Conservation (phyloP, 1,140 invertebrate genomes). For the Listronotus oregonensis region DNA sequence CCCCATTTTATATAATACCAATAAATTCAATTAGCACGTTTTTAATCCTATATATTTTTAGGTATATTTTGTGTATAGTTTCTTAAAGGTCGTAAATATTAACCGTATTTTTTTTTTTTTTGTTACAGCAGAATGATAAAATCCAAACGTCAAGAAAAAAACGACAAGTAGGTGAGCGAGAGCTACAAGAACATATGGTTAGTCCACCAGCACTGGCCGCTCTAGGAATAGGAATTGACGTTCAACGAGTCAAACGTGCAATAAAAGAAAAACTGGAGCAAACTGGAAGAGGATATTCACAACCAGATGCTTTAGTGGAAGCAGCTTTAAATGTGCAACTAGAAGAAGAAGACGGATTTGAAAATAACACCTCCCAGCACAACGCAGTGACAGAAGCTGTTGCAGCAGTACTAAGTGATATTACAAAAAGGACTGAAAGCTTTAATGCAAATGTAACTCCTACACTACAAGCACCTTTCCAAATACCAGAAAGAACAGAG, state of each 20-base stretch:
- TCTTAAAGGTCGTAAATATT: background rate
- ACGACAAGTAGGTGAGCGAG: slow-evolving; percentile 56
- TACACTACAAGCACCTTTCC: background rate
- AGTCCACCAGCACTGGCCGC: slow-evolving; percentile 64
- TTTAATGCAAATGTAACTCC: background rate
- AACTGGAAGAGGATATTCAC: slow-evolving; percentile 62
- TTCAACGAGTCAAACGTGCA: slow-evolving; percentile 68
- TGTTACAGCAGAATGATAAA: slow-evolving; percentile 41
- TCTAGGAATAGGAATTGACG: slow-evolving; percentile 70
- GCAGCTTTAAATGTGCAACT: slow-evolving; percentile 69
- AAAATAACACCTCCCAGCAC: background rate
- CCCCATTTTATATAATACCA: too few species aligned
- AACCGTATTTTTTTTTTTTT: slow-evolving; percentile 26
- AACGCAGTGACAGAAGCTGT: slow-evolving; percentile 12
- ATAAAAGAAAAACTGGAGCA: slow-evolving; percentile 63
- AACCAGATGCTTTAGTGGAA: slow-evolving; percentile 70
- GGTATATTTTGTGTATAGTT: background rate
- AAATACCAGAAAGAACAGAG: background rate
- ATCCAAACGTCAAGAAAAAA: slow-evolving; percentile 30
- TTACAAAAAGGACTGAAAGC: background rate
- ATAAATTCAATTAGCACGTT: too few species aligned
- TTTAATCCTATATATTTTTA: too few species aligned
- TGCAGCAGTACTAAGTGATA: slow-evolving; percentile 8
- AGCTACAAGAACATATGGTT: slow-evolving; percentile 63
- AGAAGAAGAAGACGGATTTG: slow-evolving; percentile 60